Evolutionary conservation across 30 jellyfish, hydroid and myxozoan species (phyloP).

Genomic region (Rhopilema esculentum): DNA sequence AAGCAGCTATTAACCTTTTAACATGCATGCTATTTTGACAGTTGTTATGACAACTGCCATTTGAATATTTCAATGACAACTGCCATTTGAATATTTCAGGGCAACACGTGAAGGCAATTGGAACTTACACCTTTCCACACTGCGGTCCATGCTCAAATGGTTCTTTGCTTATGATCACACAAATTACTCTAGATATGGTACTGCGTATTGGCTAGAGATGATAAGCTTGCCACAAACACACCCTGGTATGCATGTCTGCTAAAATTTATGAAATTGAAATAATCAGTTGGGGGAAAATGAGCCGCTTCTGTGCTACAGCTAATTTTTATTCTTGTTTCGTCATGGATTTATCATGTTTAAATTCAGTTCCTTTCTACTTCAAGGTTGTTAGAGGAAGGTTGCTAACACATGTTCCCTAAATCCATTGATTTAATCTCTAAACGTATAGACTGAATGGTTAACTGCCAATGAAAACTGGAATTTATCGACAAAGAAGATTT

Average conservation of each 20-base stretch:
- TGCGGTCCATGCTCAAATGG: conserved; percentile 84
- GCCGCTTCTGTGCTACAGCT: neutral
- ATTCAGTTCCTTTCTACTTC: neutral
- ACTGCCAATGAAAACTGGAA: neutral
- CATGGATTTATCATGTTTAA: neutral
- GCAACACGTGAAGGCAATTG: conserved; percentile 80
- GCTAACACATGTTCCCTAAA: neutral
- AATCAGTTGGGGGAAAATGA: neutral
- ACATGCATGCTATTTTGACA: neutral
- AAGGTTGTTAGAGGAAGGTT: neutral
- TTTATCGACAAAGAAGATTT: neutral
- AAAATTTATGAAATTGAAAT: neutral
- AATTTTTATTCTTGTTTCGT: neutral
- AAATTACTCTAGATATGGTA: conserved; percentile 74
- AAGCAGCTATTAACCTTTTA: neutral
- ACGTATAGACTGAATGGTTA: neutral
- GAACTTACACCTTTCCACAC: conserved; percentile 72
- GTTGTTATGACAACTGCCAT: neutral
- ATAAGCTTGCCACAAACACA: conserved; percentile 57
- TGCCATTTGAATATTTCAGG: neutral
- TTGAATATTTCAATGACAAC: neutral
- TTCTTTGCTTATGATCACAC: conserved; percentile 74
- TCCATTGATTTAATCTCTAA: neutral
- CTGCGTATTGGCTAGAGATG: conserved; percentile 89
- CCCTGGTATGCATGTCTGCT: conserved; percentile 59